Evolutionary conservation across 2,113 vertebrate genomes (phyloP), one percentile per base, ranked within the genome.

Genomic region (Blennius ocellaris): DNA sequence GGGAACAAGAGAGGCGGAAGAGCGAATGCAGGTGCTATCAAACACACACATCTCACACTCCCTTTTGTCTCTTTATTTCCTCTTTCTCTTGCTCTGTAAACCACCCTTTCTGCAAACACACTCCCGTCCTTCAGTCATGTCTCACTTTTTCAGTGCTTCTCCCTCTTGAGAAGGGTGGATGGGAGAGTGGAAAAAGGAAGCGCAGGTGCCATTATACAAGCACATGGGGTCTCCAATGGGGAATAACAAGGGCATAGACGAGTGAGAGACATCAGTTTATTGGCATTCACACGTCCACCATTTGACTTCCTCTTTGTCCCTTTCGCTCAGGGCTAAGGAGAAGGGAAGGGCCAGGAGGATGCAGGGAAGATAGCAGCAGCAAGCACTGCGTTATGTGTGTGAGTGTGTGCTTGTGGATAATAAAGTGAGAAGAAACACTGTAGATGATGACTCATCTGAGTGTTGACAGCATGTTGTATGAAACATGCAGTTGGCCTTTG

Each of bases 21-120:
- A 90, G 76, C 52, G 61, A 87, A 85, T 76, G 81, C 80, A 88
- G 84, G 89, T 90, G 85, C 83, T 84, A 85, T 90, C 87, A 91
- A 84, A 90, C 59, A 69, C 83, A 83, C 74, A 81, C 83, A 87
- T 86, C 84, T 83, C 83, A 73, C 81, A 75, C 65, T 79, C 78
- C 30, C 8, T 59, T 61, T 72, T 68, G 66, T 65, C 76, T 83
- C 79, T 84, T 80, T 84, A 85, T 88, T 83, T 90, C 78, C 54
- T 61, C 58, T 67, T 72, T 57, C 49, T 67, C 51, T 52, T 10
- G 39, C 69, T 69, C 68, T 67, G 76, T 75, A 78, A 76, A 74
- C 56, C 72, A 73, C 43, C 15, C 40, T 70, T 69, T 76, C 47
- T 21, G 7, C 69, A 73, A 58, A 54, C 14, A 7, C 53, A 48